Evolutionary conservation across 2,113 vertebrate genomes (phyloP).

Genomic region (Hystrix brachyura): DNA sequence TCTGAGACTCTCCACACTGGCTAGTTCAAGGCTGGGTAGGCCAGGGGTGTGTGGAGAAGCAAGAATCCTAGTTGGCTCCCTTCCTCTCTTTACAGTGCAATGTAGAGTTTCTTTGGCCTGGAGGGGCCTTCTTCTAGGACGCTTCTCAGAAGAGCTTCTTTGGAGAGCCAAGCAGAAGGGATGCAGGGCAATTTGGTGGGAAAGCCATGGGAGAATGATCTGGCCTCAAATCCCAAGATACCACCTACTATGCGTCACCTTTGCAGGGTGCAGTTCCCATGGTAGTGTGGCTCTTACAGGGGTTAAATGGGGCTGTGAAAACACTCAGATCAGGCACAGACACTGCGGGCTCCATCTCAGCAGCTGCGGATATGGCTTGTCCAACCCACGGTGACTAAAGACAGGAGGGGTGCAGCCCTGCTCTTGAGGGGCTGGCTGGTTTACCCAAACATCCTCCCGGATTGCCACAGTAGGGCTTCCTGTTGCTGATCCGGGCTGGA

Average conservation of each 20-base stretch:
- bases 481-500: background rate
- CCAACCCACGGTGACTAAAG: background rate
- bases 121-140: background rate
- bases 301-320: background rate
- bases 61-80: background rate
- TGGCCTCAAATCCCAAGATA: background rate
- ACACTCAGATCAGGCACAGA: background rate
- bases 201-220: background rate
- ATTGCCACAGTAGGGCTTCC: background rate
- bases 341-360: background rate
- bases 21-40: accelerated
- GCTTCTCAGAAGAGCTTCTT: background rate
- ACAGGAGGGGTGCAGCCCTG: background rate
- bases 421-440: background rate
- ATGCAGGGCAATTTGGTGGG: background rate
- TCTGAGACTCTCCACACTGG: background rate
- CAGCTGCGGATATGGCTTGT: background rate
- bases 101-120: background rate
- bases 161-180: background rate
- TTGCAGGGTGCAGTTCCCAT: background rate
- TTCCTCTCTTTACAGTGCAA: background rate
- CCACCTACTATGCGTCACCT: background rate
- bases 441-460: background rate
- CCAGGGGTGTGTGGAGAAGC: accelerated
- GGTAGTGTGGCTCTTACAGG: background rate